phyloP scores from a whole-genome alignment of 2,888 invertebrate genomes.

The Xanthostigma xanthostigma region DNA sequence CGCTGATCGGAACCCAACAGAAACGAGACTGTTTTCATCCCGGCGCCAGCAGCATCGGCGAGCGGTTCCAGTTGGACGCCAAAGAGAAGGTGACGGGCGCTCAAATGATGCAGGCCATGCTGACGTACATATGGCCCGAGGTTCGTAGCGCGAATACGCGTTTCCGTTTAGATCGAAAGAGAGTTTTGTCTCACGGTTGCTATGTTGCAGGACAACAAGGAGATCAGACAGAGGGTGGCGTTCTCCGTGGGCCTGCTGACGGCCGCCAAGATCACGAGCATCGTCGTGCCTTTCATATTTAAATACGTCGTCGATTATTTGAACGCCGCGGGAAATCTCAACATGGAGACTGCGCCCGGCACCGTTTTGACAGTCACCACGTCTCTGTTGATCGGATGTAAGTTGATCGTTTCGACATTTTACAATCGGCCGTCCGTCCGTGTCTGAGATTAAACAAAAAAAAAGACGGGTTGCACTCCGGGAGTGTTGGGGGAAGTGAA shows the following conservation, averaged over 20 bases:
- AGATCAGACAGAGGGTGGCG: conserved; percentile 64
- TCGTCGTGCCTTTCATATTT: conserved; percentile 89
- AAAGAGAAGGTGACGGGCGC: conserved; percentile 44
- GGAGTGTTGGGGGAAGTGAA: no score
- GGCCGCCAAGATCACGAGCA: conserved; percentile 76
- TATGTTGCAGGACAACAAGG: conserved; percentile 48
- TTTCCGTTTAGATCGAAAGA: conserved; percentile 19
- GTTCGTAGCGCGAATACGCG: conserved; percentile 25
- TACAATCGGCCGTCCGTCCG: no score
- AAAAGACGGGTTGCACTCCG: no score
- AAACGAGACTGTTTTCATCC: conserved; percentile 83
- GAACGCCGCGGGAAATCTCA: conserved; percentile 47
- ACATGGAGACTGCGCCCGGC: conserved; percentile 64
- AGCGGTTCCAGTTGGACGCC: conserved; percentile 37
- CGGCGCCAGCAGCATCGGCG: conserved; percentile 51
- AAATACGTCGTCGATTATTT: conserved; percentile 85
- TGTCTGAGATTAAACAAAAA: not conserved
- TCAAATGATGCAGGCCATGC: conserved; percentile 78
- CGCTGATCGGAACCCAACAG: conserved; percentile 27
- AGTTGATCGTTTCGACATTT: conserved; percentile 26
- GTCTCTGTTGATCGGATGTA: conserved; percentile 77
- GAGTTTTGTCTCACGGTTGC: conserved; percentile 15
- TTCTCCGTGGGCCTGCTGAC: conserved; percentile 66
- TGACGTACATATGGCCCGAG: conserved; percentile 91
- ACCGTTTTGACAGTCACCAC: conserved; percentile 65